A percentile compares a stretch with the other conserved stretches of the same genome.
Conservation (phyloP, 2,113 vertebrate species). For the Eonycteris spelaea region DNA sequence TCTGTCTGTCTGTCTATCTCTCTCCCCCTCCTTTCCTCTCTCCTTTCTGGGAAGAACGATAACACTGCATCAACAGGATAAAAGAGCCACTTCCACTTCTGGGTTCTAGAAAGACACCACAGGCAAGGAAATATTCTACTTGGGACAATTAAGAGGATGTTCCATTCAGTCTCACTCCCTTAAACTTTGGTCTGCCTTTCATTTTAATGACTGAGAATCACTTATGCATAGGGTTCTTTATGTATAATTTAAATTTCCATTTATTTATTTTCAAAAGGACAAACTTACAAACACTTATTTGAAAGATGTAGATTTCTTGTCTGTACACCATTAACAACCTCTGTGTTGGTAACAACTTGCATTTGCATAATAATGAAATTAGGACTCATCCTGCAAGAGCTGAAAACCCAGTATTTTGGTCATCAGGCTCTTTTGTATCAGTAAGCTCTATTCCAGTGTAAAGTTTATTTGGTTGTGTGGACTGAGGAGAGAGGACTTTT, state of each 20-base stretch:
- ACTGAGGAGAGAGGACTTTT: neutral
- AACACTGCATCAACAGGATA: neutral
- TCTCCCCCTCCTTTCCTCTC: no score
- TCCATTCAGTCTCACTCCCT: neutral
- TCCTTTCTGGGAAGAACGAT: neutral
- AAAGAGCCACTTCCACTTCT: neutral
- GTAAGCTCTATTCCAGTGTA: neutral
- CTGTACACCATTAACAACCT: constrained; percentile 27
- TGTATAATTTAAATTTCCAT: constrained; percentile 74
- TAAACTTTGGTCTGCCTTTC: constrained; percentile 66
- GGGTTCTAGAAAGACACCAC: neutral
- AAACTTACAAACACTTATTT: constrained; percentile 69
- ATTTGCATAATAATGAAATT: constrained; percentile 68
- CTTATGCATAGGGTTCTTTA: neutral
- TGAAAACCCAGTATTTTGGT: neutral
- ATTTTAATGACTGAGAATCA: constrained; percentile 59
- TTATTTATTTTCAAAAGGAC: constrained; percentile 71
- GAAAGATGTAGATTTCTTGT: constrained; percentile 58
- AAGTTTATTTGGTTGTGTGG: neutral
- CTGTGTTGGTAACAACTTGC: constrained; percentile 61
- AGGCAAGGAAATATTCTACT: neutral
- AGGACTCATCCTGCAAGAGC: constrained; percentile 47
- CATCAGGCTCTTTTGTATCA: neutral
- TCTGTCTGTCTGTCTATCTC: no score
- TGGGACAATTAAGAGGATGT: neutral